Conservation (phyloP, 35 echinoderm and acorn worm species). For the Holothuria glaberrima region DNA sequence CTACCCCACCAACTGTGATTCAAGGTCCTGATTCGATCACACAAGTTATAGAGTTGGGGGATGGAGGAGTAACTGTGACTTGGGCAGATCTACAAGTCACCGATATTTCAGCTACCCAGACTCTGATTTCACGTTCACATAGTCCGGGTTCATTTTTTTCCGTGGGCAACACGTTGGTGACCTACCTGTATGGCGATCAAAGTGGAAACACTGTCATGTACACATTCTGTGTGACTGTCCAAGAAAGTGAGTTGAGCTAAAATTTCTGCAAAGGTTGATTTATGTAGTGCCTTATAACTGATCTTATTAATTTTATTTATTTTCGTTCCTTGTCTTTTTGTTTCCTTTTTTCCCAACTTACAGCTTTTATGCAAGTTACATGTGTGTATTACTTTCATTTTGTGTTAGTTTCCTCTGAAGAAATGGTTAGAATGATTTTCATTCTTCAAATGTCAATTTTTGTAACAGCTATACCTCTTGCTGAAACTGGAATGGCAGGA, state of each 20-base stretch:
- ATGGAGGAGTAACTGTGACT: not conserved
- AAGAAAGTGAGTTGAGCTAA: not conserved
- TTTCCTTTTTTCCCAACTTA: no score
- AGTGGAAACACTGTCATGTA: conserved; percentile 35
- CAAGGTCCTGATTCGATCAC: conserved; percentile 2
- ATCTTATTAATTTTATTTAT: no score
- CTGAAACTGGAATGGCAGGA: no score
- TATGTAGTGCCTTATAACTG: no score
- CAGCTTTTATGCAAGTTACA: no score
- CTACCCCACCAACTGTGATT: conserved; percentile 13
- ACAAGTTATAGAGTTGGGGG: conserved; percentile 4
- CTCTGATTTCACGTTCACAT: conserved; percentile 23
- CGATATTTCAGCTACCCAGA: conserved; percentile 24
- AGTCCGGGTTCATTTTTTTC: not conserved
- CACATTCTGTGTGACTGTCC: conserved; percentile 31
- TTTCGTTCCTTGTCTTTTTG: no score
- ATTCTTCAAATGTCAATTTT: no score
- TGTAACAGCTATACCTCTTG: no score
- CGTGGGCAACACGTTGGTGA: conserved; percentile 9
- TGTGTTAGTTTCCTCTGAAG: no score
- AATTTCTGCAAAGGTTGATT: no score
- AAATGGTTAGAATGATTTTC: no score
- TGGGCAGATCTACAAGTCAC: not conserved
- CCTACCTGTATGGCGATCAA: conserved; percentile 27
- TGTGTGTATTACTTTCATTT: no score